Evolutionary conservation across 2,888 invertebrate species (phyloP), one percentile per base, ranked within the genome.

Genomic region (Morinoia aosen): DNA sequence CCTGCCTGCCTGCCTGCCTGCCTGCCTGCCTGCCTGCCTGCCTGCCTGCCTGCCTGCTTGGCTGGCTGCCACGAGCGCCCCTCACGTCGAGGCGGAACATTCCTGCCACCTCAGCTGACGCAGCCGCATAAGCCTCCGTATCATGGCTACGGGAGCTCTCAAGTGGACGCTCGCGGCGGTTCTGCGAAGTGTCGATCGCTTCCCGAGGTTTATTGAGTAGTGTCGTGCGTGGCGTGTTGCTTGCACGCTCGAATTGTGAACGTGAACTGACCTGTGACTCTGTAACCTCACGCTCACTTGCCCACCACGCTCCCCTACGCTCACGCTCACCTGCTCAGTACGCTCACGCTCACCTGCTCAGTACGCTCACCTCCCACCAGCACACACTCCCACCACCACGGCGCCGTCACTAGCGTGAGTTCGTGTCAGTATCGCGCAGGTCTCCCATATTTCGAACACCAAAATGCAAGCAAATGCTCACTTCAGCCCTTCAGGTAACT

Each of bases 21-120:
- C 48, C 48, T n/a, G 33, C 33, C 25, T 57, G 88, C 33, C 40
- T 10, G n/a, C 58, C 95, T 61, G n/a, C 39, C 95, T 39, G 88
- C n/a, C 88, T 39, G 88, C 33, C 48, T 48, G 48, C 48, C 95
- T 95, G 33, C 88, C 88, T 95, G n/a, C 76, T 61, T 76, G 7
- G 14, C 61, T 3, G n/a, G 12, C 64, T 1, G 25, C 40, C 58
- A 16, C 64, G 0, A 48, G 39, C 64, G 11, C 40, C 56, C 39
- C n/a, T n/a, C n/a, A n/a, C n/a, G n/a, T n/a, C n/a, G n/a, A n/a
- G n/a, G n/a, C n/a, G n/a, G n/a, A n/a, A n/a, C n/a, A n/a, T n/a
- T n/a, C n/a, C n/a, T n/a, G n/a, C n/a, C n/a, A n/a, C n/a, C n/a
- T n/a, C n/a, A n/a, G n/a, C n/a, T n/a, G n/a, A n/a, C n/a, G n/a